Evolutionary conservation across 2,888 invertebrate species (phyloP).

Genomic region (Cabera pusaria): DNA sequence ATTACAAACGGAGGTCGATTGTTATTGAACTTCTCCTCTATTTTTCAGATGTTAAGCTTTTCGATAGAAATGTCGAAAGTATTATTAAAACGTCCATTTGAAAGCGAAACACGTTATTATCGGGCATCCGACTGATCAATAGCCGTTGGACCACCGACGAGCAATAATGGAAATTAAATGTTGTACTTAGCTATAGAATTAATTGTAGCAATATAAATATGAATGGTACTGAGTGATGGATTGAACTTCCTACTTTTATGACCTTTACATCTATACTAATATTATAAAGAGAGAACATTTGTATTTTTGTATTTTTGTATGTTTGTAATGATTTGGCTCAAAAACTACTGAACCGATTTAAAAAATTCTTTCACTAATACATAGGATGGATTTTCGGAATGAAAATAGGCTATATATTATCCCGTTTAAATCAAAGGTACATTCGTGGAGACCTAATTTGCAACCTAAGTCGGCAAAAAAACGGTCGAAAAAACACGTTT

Average conservation of each 20-base stretch:
- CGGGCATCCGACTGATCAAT: constrained; percentile 52
- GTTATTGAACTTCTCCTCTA: constrained; percentile 60
- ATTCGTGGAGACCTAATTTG: no score
- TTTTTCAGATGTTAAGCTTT: constrained; percentile 68
- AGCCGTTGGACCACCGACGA: constrained; percentile 58
- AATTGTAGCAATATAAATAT: constrained; percentile 18
- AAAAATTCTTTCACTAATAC: no score
- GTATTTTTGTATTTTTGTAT: no score
- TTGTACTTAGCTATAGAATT: constrained; percentile 37
- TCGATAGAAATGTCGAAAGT: constrained; percentile 44
- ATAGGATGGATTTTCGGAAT: no score
- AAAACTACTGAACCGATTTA: no score
- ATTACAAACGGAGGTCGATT: constrained; percentile 69
- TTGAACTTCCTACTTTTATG: constrained; percentile 23
- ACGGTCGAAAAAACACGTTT: no score
- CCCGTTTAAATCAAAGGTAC: no score
- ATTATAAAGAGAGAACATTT: no score
- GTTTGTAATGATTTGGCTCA: no score
- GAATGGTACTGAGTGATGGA: constrained; percentile 26
- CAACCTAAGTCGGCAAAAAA: no score
- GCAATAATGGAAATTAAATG: constrained; percentile 58
- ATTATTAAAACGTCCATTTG: constrained; percentile 59
- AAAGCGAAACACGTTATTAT: constrained; percentile 55
- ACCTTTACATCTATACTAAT: no score
- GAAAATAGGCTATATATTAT: no score